phyloP scores from a whole-genome alignment of 2,888 invertebrate species.

The Pristionchus japonicus region DNA sequence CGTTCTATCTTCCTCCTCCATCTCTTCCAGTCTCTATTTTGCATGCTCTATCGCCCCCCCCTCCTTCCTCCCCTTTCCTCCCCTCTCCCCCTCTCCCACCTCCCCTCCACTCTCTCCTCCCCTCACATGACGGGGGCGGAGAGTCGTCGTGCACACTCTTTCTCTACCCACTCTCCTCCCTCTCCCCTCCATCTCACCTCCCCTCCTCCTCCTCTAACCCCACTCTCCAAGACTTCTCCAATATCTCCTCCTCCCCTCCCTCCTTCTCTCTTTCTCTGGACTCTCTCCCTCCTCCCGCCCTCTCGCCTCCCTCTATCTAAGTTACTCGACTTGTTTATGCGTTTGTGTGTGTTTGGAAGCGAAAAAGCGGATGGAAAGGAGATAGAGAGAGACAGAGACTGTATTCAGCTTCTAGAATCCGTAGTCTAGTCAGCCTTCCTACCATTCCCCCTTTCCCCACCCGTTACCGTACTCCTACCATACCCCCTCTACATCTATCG shows the following conservation, averaged over 20 bases:
- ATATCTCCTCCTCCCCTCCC: background rate
- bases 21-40: background rate
- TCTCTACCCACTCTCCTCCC: constrained; percentile 26
- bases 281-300: constrained; percentile 20
- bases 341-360: constrained; percentile 8
- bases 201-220: background rate
- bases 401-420: constrained; percentile 24
- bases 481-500: background rate
- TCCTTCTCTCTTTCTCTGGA: background rate
- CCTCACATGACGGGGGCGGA: constrained; percentile 39
- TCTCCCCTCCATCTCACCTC: background rate
- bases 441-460: background rate
- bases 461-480: background rate
- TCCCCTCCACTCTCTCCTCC: too few relatives aligned
- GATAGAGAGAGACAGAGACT: background rate
- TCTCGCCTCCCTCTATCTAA: constrained; percentile 22
- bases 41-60: constrained; percentile 1
- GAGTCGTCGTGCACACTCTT: constrained; percentile 14
- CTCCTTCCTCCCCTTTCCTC: too few relatives aligned
- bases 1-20: background rate
- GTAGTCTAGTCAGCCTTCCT: background rate
- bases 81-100: background rate
- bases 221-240: background rate
- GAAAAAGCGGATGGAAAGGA: constrained; percentile 16
- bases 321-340: constrained; percentile 42